Evolutionary conservation across 2,113 vertebrate species (phyloP).

Genomic region (Ovis aries): ARS-UI_Ramb_v3.0 NC_056056.1:187465001-187465500

Average conservation of each 20-base stretch:
- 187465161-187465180: conserved; percentile 65
- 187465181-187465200: conserved; percentile 78
- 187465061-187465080: background rate
- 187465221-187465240: conserved; percentile 77
- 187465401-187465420: conserved; percentile 68
- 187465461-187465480: background rate
- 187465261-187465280: conserved; percentile 60
- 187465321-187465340: background rate
- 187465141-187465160: conserved; percentile 65
- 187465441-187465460: conserved; percentile 45
- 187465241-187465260: conserved; percentile 82
- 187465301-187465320: conserved; percentile 75
- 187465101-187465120: conserved; percentile 71
- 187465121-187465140: conserved; percentile 78
- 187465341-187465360: conserved; percentile 61
- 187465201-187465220: conserved; percentile 81
- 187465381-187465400: conserved; percentile 51
- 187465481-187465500: background rate
- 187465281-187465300: conserved; percentile 77
- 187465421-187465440: conserved; percentile 68
- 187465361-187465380: conserved; percentile 75
- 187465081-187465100: conserved; percentile 64
- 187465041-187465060: background rate
- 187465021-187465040: no score
- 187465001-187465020: background rate